These are phyloP conservation scores for Sarcophaga carnaria DNA, from an alignment of 2,888 invertebrate species.

Conservation along the genomic window DNA sequence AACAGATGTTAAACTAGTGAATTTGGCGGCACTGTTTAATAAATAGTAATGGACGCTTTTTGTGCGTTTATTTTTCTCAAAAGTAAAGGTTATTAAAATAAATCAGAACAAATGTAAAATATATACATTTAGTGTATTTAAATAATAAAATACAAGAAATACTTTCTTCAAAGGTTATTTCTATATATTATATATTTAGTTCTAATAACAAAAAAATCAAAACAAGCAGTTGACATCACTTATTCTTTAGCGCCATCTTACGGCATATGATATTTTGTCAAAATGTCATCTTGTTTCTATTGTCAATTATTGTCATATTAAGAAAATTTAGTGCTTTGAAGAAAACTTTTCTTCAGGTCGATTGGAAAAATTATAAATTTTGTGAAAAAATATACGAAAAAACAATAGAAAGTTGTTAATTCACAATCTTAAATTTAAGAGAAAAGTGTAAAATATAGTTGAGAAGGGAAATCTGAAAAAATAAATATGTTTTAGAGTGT, in stretches of 20 bases:
- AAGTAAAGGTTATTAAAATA: too few species aligned
- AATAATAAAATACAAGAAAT: too few species aligned
- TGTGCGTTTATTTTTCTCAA: too few species aligned
- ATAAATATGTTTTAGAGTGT: conserved; percentile 59
- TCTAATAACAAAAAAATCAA: too few species aligned
- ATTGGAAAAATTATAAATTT: conserved; percentile 30
- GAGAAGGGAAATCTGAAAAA: background rate
- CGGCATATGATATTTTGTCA: background rate
- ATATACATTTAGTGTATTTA: too few species aligned
- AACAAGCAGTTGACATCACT: background rate
- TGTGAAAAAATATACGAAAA: conserved; percentile 21
- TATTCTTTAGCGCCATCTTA: background rate
- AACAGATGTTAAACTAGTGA: background rate
- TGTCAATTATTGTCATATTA: conserved; percentile 48
- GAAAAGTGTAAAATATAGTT: conserved; percentile 16
- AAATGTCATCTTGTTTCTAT: conserved; percentile 23
- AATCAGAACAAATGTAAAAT: too few species aligned
- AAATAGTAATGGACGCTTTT: too few species aligned
- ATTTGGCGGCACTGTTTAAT: background rate
- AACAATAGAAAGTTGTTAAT: background rate
- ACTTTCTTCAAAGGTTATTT: too few species aligned
- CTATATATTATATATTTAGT: too few species aligned
- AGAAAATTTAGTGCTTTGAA: conserved; percentile 44
- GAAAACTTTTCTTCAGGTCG: conserved; percentile 51
- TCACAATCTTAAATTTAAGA: background rate